Base-by-base conservation (phyloP, 2,797 vertebrate genomes). In the Pseudochirops corinnae region DNA sequence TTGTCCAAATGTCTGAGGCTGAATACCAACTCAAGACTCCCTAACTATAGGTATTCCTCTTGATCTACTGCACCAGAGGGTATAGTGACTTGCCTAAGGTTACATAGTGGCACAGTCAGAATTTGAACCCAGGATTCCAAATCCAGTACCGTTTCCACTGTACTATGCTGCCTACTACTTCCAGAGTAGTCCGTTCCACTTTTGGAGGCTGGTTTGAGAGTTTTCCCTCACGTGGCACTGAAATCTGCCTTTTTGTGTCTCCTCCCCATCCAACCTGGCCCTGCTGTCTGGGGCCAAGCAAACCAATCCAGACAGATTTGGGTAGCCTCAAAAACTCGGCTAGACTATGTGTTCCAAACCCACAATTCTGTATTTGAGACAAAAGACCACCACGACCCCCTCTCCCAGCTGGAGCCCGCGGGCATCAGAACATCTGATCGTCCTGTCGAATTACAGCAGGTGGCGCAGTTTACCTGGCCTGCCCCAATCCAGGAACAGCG, bases 401-500 rank as follows among this genome's bases (percentile, higher is more conserved):
- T 82, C 18, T 50, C 74, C 24, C 39, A 3, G 74, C 9, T 4
- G 24, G 74, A 87, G 74, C 24, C 74, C 31, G 6, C 10, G 11
- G 9, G 24, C 46, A 46, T 11, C 39, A 87, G 39, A 87, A 28
- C n/a, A 6, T 93, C 95, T 93, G 39, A 92, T 97, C 67, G 53
- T 98, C 95, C 94, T 46, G 18, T 93, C 1, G 0, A 67, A 90
- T 97, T 97, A 95, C 98, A 95, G 97, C 96, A 99, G 99, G 99
- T 94, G 99, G 99, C 97, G 99, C 98, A 0, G 98, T 99, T 97
- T 99, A 99, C 97, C 98, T 99, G 98, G 98, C 99, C 90, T 99
- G 99, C 98, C 97, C 99, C 92, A 99, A 99, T 97, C 98, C 98
- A 95, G 99, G 96, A 0, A 56, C 98, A 92, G 99, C 99, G 5